phyloP scores from a whole-genome alignment of 2,888 invertebrate species.

The Dioctria linearis region DNA sequence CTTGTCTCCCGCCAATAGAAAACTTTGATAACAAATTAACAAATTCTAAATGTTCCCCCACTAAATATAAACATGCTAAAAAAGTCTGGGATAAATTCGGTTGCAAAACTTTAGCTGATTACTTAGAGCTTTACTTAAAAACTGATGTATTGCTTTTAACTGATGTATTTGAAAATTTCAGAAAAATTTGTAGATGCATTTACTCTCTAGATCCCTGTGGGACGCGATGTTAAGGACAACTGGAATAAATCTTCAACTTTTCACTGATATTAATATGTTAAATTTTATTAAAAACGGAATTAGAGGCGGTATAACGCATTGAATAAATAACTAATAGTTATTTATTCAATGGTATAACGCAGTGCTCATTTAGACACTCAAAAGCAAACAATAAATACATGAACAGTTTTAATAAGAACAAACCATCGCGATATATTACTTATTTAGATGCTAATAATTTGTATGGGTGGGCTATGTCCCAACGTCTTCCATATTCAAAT shows the following conservation, averaged over 20 bases:
- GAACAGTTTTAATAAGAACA: slow-evolving; percentile 4
- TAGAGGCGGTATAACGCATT: slow-evolving; percentile 38
- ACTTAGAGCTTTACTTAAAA: no score
- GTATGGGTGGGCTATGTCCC: not conserved
- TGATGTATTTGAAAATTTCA: not conserved
- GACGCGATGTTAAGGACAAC: slow-evolving; percentile 17
- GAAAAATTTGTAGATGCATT: not conserved
- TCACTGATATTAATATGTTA: slow-evolving; percentile 30
- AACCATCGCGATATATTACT: not conserved
- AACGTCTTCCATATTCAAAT: not conserved
- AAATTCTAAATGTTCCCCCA: no score
- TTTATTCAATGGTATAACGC: no score
- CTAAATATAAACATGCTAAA: no score
- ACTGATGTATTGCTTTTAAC: no score
- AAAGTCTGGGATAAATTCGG: no score
- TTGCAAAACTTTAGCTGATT: no score
- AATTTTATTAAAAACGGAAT: slow-evolving; percentile 9
- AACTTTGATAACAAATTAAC: no score
- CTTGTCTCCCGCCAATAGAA: no score
- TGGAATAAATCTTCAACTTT: not conserved
- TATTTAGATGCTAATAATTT: not conserved
- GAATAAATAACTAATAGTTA: no score
- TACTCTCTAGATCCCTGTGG: slow-evolving; percentile 25
- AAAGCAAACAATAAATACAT: slow-evolving; percentile 32
- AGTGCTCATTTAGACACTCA: slow-evolving; percentile 24